Conservation (phyloP, 1,140 invertebrate species). For the Ceratoteleas bidentatus region DNA sequence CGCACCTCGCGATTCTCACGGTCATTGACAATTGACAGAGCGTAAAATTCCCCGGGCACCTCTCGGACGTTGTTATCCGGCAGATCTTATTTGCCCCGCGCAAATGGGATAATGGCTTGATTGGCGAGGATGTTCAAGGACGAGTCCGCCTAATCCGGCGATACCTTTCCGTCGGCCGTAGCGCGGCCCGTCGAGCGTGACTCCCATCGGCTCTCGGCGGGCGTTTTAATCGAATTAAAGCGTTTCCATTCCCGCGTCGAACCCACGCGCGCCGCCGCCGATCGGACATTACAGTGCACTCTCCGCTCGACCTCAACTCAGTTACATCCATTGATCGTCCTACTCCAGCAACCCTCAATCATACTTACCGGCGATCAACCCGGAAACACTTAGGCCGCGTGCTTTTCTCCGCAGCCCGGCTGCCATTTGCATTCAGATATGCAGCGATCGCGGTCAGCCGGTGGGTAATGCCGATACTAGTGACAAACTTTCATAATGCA, state of each 20-base stretch:
- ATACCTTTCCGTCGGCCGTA: slow-evolving; percentile 27
- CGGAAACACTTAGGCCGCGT: slow-evolving; percentile 40
- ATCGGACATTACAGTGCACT: slow-evolving; percentile 66
- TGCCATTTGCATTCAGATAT: slow-evolving; percentile 20
- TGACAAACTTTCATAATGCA: no score
- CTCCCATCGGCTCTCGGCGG: slow-evolving; percentile 48
- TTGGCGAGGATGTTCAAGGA: slow-evolving; percentile 68
- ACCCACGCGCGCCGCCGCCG: slow-evolving; percentile 54
- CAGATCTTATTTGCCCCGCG: slow-evolving; percentile 62
- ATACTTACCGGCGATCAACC: slow-evolving; percentile 70
- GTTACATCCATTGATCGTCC: slow-evolving; percentile 71
- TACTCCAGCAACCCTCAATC: slow-evolving; percentile 71
- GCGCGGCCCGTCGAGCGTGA: slow-evolving; percentile 51
- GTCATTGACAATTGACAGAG: slow-evolving; percentile 58
- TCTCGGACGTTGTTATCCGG: slow-evolving; percentile 47
- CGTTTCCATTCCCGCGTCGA: slow-evolving; percentile 66
- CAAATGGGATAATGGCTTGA: slow-evolving; percentile 67
- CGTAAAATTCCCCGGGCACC: slow-evolving; percentile 50
- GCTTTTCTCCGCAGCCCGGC: slow-evolving; percentile 12
- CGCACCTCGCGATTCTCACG: slow-evolving; percentile 47
- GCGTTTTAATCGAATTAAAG: slow-evolving; percentile 71
- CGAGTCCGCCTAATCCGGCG: slow-evolving; percentile 51
- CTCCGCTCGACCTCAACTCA: slow-evolving; percentile 48
- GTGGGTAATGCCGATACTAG: no score
- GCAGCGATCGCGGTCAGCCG: slow-evolving; percentile 18